phyloP scores from a whole-genome alignment of 2,113 vertebrate genomes.

The Trochalopteron elliotii region DNA sequence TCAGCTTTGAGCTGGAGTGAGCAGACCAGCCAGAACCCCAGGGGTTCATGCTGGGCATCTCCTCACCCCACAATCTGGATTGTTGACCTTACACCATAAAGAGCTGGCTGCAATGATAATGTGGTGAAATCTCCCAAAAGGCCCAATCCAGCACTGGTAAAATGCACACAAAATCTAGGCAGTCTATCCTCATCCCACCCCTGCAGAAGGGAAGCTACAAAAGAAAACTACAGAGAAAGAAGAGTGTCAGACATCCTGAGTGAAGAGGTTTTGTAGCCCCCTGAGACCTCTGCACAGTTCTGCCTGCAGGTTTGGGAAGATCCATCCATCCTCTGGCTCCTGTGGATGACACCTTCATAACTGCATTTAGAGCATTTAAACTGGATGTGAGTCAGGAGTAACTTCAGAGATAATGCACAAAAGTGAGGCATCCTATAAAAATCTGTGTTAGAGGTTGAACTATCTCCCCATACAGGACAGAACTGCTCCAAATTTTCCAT shows the following conservation, averaged over 20 bases:
- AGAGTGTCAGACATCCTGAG: not conserved
- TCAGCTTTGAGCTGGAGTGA: not conserved
- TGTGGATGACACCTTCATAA: accelerated
- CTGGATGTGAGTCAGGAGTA: not conserved
- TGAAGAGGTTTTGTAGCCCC: not conserved
- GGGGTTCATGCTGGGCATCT: not conserved
- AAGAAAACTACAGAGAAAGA: not conserved
- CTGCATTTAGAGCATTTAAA: not conserved
- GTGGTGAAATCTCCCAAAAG: not conserved
- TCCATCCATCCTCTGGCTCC: not conserved
- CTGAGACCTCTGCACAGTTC: not conserved
- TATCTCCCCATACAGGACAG: not conserved
- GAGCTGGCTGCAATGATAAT: not conserved
- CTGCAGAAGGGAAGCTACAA: not conserved
- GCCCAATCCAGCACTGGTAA: not conserved
- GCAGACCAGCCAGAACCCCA: not conserved
- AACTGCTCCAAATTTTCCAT: not conserved
- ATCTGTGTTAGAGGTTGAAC: not conserved
- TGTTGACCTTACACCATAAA: not conserved
- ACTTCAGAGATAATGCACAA: not conserved
- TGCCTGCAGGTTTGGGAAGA: not conserved
- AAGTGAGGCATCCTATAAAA: not conserved
- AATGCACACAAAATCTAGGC: not conserved
- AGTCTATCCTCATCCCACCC: not conserved
- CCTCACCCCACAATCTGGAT: not conserved